These are phyloP conservation scores for Ricordea florida DNA, from an alignment of 92 coral and sea anemone genomes.

Conservation along the genomic window DNA sequence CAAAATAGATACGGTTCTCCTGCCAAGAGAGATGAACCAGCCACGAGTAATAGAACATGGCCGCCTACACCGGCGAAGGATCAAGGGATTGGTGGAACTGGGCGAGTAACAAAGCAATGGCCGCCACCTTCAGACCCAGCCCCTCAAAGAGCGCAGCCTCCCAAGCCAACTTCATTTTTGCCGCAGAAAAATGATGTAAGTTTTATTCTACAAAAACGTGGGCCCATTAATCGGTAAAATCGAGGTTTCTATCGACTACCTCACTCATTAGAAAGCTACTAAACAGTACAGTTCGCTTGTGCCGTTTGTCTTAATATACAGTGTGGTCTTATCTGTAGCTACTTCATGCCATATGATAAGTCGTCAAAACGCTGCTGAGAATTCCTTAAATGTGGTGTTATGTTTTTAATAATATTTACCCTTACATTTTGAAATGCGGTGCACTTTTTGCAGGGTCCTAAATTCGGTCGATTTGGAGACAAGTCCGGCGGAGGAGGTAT, in stretches of 20 bases:
- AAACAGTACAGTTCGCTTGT: no score
- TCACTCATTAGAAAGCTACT: no score
- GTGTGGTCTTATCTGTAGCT: no score
- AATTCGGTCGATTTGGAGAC: conserved; percentile 14
- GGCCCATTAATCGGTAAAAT: no score
- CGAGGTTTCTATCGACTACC: background rate
- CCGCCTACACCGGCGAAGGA: conserved; percentile 37
- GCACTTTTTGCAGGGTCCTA: background rate
- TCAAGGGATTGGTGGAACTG: background rate
- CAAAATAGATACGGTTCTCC: background rate
- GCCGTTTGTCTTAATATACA: no score
- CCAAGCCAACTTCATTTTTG: conserved; percentile 60
- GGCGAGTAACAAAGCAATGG: conserved; percentile 19
- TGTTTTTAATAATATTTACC: no score
- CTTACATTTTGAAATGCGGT: no score
- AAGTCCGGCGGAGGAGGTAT: background rate
- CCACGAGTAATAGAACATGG: conserved; percentile 31
- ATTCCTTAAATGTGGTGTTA: no score
- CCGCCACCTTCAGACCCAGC: conserved; percentile 28
- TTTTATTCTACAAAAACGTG: no score
- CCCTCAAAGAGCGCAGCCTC: background rate
- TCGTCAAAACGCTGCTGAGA: no score
- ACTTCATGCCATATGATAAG: no score
- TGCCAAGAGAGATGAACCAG: conserved; percentile 37
- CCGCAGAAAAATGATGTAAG: conserved; percentile 50